These are phyloP conservation scores for Thalassarche chlororhynchos DNA, from an alignment of 2,113 vertebrate species.

Conservation along the genomic window DNA sequence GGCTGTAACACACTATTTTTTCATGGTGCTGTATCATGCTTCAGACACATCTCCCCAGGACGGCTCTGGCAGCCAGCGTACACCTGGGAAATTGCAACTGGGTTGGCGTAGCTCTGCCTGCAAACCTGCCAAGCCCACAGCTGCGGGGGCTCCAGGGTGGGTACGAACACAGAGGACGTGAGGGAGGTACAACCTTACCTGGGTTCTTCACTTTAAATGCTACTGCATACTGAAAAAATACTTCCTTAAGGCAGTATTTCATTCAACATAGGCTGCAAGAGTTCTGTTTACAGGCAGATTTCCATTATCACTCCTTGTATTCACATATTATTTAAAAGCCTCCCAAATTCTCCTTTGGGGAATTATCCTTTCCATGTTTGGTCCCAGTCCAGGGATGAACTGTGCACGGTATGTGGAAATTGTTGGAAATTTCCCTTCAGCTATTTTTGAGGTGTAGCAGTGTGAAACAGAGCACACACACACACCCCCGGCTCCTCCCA, in stretches of 20 bases:
- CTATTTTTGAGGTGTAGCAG: not conserved
- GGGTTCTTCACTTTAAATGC: not conserved
- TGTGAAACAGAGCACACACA: not conserved
- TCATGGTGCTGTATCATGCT: not conserved
- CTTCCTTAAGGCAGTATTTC: not conserved
- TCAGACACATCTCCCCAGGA: rapidly evolving
- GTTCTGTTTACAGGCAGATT: not conserved
- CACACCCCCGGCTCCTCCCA: not conserved
- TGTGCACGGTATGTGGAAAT: not conserved
- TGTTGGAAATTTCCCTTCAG: not conserved
- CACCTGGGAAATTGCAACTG: not conserved
- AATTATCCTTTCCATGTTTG: not conserved
- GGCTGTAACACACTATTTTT: not conserved
- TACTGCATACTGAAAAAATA: not conserved
- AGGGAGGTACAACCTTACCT: not conserved
- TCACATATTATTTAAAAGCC: not conserved
- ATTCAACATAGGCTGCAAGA: not conserved
- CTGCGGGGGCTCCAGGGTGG: not conserved
- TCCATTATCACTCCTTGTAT: not conserved
- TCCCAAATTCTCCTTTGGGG: not conserved
- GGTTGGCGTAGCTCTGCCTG: not conserved
- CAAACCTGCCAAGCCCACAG: rapidly evolving
- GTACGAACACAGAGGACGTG: not conserved
- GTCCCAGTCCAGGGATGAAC: not conserved
- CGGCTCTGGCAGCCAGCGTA: not conserved